Evolutionary conservation across 2,888 invertebrate species (phyloP), one percentile per base, ranked within the genome.

Genomic region (Tineola bisselliella): DNA sequence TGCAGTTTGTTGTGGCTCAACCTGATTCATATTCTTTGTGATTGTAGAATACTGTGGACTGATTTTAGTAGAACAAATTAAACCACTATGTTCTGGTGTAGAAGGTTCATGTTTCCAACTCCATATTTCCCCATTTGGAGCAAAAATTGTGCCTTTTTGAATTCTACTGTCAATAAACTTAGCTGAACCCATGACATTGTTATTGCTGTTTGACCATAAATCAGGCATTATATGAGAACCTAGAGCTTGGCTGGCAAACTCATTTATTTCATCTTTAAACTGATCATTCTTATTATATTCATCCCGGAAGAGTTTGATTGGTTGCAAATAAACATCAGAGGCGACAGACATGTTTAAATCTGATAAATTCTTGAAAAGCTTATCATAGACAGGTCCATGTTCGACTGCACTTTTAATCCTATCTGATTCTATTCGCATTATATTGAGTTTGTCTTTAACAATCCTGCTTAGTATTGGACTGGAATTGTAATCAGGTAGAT

Each of bases 311-410:
- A 84, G 73, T 65, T 88, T 88, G 10, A 90, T 84, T 0, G 90
- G 90, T 63, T 86, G 81, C 57, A 90, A 68, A 62, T 90, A 79
- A 15, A 88, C 87, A 66, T 90, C 90, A 66, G 84, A 79, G 3
- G 77, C 74, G 18, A 88, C 79, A 0, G 87, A 79, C 64, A 90
- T 83, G 63, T 87, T 88, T 61, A 89, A 79, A 44, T 88, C 88
- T 54, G 79, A 82, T 25, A 90, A 72, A 63, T 88, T 82, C 62
- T 87, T 87, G 62, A 90, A 82, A 4, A 90, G 72, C 65, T 88
- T 88, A 63, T 90, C 89, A 65, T 90, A 90, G 33, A 89, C 87
- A 0, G 89, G 89, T 0, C 89, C 89, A 69, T 90, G 89, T 67
- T 89, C 87, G 0, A 90, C 84, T 0, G 89, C 89, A 66, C 90